These are phyloP conservation scores for Gonocerus acuteangulatus DNA, from an alignment of 2,888 invertebrate genomes.

Conservation along the genomic window DNA sequence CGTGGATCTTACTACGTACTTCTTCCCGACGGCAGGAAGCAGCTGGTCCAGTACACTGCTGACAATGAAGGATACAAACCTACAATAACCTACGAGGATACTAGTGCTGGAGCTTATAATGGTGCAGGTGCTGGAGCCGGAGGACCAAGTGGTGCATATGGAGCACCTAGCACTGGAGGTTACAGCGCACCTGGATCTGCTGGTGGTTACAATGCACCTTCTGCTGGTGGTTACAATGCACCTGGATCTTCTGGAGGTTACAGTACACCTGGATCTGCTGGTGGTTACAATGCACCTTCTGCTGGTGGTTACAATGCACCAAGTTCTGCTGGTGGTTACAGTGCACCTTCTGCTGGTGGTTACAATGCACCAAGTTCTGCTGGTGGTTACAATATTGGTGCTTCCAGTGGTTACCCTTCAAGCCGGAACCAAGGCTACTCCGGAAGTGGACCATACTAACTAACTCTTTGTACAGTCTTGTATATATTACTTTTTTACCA, in stretches of 20 bases:
- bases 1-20: conserved; percentile 80
- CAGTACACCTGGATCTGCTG: neutral
- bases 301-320: conserved; percentile 13
- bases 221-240: conserved; percentile 5
- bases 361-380: conserved; percentile 8
- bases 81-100: conserved; percentile 68
- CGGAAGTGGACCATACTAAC: conserved; percentile 3
- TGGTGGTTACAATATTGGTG: too few relatives aligned
- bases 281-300: neutral
- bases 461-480: too few relatives aligned
- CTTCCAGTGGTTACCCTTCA: conserved; percentile 23
- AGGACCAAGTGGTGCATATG: conserved; percentile 5
- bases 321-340: conserved; percentile 6
- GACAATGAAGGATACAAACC: conserved; percentile 76
- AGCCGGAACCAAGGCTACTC: conserved; percentile 7
- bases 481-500: too few relatives aligned
- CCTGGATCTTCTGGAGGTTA: conserved; percentile 10
- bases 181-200: neutral
- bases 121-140: neutral
- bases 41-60: conserved; percentile 77
- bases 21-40: conserved; percentile 77
- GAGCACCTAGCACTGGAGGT: neutral
- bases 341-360: neutral
- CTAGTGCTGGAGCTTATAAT: conserved; percentile 16
- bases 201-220: neutral